Base-by-base conservation (phyloP, 2,888 invertebrate genomes). In the Psylliodes chrysocephalus region DNA sequence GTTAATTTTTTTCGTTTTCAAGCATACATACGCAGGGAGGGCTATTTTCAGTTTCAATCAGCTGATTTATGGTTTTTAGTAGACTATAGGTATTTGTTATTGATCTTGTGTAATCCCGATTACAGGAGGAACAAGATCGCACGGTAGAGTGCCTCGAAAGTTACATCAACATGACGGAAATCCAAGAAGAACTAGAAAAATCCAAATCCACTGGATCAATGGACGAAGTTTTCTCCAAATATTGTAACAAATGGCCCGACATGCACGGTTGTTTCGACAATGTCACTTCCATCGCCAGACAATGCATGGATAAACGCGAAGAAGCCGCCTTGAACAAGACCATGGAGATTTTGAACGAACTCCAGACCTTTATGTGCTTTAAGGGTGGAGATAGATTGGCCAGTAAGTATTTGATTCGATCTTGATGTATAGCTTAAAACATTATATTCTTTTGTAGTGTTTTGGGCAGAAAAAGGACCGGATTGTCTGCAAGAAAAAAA, bases 361-460 rank as follows among this genome's bases (percentile, higher is more conserved):
- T 93, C 0, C 83, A 90, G 0, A 87, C 89, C 69, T 94, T 94
- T 77, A 83, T 91, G 18, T 94, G 94, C 77, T 89, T 85, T 75
- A 92, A 93, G 73, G 91, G 92, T 72, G 93, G 93, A 6, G 93
- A 93, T 78, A 88, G 93, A 71, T 90, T 94, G 73, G 93, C 93
- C 0, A 83, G 91, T 91, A 80, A 85, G 90, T 66, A 28, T 52
- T n/a, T 5, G 2, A 12, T 52, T 2, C 2, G 15, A 40, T 40
- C 15, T 15, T 40, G 2, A 40, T 40, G 25, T 25, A 7, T 25
- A 25, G 4, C 4, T 5, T 7, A 25, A 6, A 40, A 40, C 15
- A 5, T 12, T 42, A 2, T 42, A 18, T 42, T 42, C 12, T 35
- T 15, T 85, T 85, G 8, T 78, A 88, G 91, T 93, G 73, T 94